Base-by-base conservation (phyloP, 1,140 invertebrate genomes). In the Pseudomyrmex cubaensis region DNA sequence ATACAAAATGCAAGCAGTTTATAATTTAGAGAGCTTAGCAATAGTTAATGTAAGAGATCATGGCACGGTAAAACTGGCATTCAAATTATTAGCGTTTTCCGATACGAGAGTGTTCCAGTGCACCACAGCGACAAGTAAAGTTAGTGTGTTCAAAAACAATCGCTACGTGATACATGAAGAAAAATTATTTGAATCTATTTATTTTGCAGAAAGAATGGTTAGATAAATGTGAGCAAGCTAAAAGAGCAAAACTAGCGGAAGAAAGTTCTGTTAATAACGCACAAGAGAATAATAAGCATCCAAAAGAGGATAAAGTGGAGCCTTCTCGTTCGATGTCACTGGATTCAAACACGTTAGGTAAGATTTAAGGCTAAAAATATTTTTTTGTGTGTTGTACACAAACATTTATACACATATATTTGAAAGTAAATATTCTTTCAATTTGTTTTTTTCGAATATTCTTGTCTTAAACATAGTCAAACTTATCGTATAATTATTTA, bases 11-110 rank as follows among this genome's bases (percentile, higher is more conserved):
- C 97, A 99, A 93, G 96, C 96, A 5, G 96, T 98, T 89, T 99
- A 99, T 93, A 97, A 99, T 89, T 95, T 99, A 2, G 98, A 98
- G 91, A 98, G 96, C 92, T 94, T 99, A 83, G 98, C 98, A 46
- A 97, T 99, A 20, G 98, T 99, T 0, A 99, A 99, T 95, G 98
- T 99, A 3, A 96, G 97, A 87, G 98, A 99, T 95, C 95, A 98
- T 77, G 98, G 97, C 64, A 97, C 96, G 78, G 96, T 98, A 0
- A 99, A 98, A 93, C 97, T 98, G 93, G 98, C 98, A 3, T 99
- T 99, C 89, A 99, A 99, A 93, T 95, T 99, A 1, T 94, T 99
- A 75, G 98, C 98, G 80, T 99, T 99, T 92, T 98, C 98, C 15
- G 98, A 99, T 90, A 98, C 98, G 1, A 96, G 98, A 91, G 96